Base-by-base conservation (phyloP, 2,113 vertebrate genomes). In the Mixornis gularis region DNA sequence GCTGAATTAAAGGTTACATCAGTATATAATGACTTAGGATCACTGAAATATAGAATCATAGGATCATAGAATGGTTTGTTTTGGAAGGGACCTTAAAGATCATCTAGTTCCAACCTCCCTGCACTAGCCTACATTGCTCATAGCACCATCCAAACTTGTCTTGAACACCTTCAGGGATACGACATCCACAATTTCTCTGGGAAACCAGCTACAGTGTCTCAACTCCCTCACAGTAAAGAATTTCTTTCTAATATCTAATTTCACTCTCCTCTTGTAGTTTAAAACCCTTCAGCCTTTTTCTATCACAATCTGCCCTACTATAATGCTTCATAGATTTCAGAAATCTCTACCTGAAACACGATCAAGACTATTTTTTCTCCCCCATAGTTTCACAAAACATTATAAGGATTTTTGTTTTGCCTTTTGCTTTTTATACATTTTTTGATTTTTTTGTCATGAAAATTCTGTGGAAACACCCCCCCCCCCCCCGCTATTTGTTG, bases 91-190 rank as follows among this genome's bases (percentile, higher is more conserved):
- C 32, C 32, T 43, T 26, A 18, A 43, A 43, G 13, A 14, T 12
- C 12, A 26, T 26, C 11, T 15, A 32, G 7, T 9, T 59, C 3
- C 32, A 76, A 15, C 2, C 1, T 4, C 9, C 12, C 5, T 41
- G 8, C 8, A 10, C 15, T 18, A 22, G 21, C 17, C 6, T 21
- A n/a, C 7, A 20, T 34, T 44, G 4, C 14, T 68, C 38, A 60
- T 12, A 38, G 27, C 46, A 7, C 22, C 27, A 52, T 38, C 22
- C 6, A 14, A 10, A 24, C 18, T n/a, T 12, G 21, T 12, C 9
- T 22, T 27, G 26, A 36, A 18, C 14, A 38, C 26, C 32, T 51
- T 3, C 18, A 60, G 18, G 13, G 7, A 11, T 9, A 4, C 9
- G 22, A 9, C 32, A 52, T 27, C 18, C n/a, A 60, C 15, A 44